These are phyloP conservation scores for Schlechtendalia chinensis DNA, from an alignment of 1,140 invertebrate genomes.

Conservation along the genomic window DNA sequence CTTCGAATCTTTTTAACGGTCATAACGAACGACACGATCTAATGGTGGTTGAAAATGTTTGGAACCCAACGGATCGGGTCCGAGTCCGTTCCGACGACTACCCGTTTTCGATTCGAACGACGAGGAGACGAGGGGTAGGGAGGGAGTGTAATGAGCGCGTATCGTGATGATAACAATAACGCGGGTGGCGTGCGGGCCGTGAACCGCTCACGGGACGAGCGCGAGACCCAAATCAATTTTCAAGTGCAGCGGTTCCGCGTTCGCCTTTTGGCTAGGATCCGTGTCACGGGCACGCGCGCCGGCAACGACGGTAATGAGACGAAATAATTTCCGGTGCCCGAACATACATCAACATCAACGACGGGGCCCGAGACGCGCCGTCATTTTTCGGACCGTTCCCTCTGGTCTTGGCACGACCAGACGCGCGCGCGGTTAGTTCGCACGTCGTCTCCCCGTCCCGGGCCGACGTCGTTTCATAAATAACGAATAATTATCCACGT, in stretches of 20 bases:
- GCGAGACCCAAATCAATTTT: conserved; percentile 49
- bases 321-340: conserved; percentile 45
- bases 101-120: background rate
- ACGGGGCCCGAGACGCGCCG: conserved; percentile 25
- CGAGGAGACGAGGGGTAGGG: background rate
- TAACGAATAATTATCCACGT: no score
- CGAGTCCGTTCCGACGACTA: no score
- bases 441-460: no score
- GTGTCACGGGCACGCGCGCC: conserved; percentile 32
- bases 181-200: background rate
- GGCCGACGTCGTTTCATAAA: no score
- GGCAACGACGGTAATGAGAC: conserved; percentile 44
- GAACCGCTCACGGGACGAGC: conserved; percentile 31
- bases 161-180: no score
- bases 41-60: no score
- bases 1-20: no score
- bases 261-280: conserved; percentile 39
- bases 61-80: no score
- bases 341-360: conserved; percentile 48
- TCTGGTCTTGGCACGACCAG: conserved; percentile 41
- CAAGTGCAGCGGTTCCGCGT: conserved; percentile 44
- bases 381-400: conserved; percentile 39
- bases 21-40: no score
- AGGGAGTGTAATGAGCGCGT: no score
- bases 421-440: conserved; percentile 32